Evolutionary conservation across 2,113 vertebrate species (phyloP).

Genomic region (Rhinolophus ferrumequinum): DNA sequence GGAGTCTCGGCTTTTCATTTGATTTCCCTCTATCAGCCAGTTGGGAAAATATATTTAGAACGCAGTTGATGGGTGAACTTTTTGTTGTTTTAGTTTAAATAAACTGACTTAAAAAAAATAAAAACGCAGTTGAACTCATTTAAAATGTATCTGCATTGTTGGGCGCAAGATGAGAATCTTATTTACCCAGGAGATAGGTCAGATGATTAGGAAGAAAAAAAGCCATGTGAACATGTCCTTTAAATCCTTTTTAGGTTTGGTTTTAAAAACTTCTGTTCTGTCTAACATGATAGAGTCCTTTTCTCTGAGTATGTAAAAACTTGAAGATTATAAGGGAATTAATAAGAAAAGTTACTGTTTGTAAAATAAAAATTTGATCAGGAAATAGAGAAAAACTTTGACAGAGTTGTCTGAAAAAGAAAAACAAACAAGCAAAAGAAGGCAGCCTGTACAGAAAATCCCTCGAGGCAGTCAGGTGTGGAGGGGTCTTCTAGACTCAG

Average conservation of each 20-base stretch:
- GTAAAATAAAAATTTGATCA: slow-evolving; percentile 28
- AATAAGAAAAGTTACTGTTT: slow-evolving; percentile 35
- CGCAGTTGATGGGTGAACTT: not conserved
- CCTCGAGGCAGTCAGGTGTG: not conserved
- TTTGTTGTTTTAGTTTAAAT: not conserved
- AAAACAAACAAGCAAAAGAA: not conserved
- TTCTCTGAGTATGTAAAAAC: not conserved
- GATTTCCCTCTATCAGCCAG: not conserved
- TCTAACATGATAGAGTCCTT: not conserved
- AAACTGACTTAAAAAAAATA: not conserved
- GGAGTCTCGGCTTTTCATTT: not conserved
- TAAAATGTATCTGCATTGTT: not conserved
- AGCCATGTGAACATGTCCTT: not conserved
- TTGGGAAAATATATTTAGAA: not conserved
- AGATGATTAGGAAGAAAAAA: not conserved
- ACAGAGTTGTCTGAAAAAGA: not conserved
- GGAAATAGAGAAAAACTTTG: slow-evolving; percentile 1
- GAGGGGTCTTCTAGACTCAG: not conserved
- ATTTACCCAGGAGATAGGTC: not conserved
- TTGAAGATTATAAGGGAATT: not conserved
- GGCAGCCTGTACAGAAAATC: not conserved
- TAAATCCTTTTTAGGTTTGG: not conserved
- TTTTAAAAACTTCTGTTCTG: not conserved
- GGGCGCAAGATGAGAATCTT: not conserved
- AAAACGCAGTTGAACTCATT: not conserved